Evolutionary conservation across 2,797 vertebrate species (phyloP).

Genomic region (Tauraco hartlaubi): DNA sequence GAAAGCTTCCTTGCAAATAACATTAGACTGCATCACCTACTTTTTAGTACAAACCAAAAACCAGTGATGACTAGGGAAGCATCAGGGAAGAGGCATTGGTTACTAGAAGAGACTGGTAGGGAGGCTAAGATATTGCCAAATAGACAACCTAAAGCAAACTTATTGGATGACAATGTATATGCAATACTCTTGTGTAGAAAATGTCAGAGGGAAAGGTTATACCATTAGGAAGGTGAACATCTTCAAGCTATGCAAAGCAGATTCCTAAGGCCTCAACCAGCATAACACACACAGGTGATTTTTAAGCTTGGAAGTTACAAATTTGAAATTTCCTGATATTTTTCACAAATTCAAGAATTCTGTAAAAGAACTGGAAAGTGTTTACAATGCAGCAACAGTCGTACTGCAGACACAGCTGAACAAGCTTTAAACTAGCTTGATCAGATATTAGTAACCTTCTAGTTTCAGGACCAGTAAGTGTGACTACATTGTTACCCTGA

Average conservation of each 20-base stretch:
- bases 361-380: neutral
- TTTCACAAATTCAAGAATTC: neutral
- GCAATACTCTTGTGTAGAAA: neutral
- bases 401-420: neutral
- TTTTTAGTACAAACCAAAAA: neutral
- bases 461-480: neutral
- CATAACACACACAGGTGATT: neutral
- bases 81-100: neutral
- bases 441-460: neutral
- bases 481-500: neutral
- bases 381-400: neutral
- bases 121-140: neutral
- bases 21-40: neutral
- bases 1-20: neutral
- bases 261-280: neutral
- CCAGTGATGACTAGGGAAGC: neutral
- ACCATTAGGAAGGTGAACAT: neutral
- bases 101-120: neutral
- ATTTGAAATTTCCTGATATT: neutral
- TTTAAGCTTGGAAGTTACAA: neutral
- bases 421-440: neutral
- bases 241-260: neutral
- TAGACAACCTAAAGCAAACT: neutral
- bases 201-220: neutral
- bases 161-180: neutral